phyloP scores from a whole-genome alignment of 2,113 vertebrate species.

The Malurus alboscapulatus region DNA sequence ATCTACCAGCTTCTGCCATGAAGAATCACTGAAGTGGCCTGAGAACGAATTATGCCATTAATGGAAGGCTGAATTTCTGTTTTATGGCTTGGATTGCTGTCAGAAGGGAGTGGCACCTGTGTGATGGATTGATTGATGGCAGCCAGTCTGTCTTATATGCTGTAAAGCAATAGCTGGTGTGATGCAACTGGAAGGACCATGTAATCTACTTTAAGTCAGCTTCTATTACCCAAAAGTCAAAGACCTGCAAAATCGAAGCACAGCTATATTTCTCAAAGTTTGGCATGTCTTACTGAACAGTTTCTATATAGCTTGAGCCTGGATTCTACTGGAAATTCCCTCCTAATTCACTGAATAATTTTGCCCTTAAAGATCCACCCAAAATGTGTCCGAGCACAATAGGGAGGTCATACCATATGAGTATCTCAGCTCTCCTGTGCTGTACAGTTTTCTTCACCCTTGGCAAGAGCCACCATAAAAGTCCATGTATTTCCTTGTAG shows the following conservation, averaged over 20 bases:
- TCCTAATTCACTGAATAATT: not conserved
- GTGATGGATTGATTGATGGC: conserved; percentile 35
- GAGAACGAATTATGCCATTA: conserved; percentile 10
- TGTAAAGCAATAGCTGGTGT: conserved; percentile 7
- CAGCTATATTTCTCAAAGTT: not conserved
- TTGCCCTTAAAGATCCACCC: not conserved
- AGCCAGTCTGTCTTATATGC: not conserved
- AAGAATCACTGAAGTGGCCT: not conserved
- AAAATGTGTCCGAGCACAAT: not conserved
- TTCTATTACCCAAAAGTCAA: conserved; percentile 8
- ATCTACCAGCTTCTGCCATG: not conserved
- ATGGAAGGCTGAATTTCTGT: not conserved
- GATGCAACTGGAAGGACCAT: conserved; percentile 19
- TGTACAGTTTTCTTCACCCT: not conserved
- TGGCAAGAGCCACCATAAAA: not conserved
- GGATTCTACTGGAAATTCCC: not conserved
- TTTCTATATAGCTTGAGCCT: not conserved
- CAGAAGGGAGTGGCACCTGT: conserved; percentile 4
- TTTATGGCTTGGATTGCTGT: conserved; percentile 19
- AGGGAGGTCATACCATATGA: not conserved
- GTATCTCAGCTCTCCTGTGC: not conserved
- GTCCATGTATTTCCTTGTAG: conserved; percentile 68
- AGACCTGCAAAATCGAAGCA: not conserved
- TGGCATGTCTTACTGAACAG: not conserved
- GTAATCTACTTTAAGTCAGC: conserved; percentile 23